A percentile compares a stretch with the other conserved stretches of the same genome.
Conservation (phyloP, 2,888 invertebrate species). For the Augiades crinisus region DNA sequence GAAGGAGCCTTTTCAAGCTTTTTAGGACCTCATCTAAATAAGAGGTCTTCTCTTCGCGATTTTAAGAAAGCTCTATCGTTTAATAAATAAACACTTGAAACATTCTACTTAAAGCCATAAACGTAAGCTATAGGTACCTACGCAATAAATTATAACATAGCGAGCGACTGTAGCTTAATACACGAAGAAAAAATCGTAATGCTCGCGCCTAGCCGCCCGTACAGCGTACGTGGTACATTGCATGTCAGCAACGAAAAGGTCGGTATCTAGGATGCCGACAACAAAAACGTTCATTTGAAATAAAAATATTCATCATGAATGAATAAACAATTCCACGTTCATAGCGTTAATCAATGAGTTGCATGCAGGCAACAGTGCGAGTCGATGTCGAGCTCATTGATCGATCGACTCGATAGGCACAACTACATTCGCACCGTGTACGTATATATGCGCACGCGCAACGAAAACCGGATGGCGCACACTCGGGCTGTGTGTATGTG, state of each 20-base stretch:
- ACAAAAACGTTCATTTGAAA: conserved; percentile 62
- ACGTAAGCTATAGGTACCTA: no score
- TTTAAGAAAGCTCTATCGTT: no score
- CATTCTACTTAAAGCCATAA: no score
- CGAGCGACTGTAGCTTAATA: no score
- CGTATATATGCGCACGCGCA: conserved; percentile 57
- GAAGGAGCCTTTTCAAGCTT: no score
- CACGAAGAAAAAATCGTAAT: conserved; percentile 25
- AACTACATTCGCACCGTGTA: conserved; percentile 50
- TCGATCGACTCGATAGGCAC: conserved; percentile 73
- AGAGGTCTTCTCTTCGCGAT: no score
- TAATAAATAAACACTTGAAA: no score
- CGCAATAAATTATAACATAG: no score
- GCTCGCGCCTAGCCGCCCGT: conserved; percentile 1
- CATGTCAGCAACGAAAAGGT: conserved; percentile 40
- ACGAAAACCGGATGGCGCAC: conserved; percentile 76
- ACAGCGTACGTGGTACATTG: conserved; percentile 29
- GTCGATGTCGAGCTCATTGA: conserved; percentile 78
- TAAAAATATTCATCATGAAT: conserved; percentile 77
- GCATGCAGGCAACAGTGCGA: conserved; percentile 75
- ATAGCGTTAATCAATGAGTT: conserved; percentile 81
- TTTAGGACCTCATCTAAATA: no score
- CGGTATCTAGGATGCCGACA: conserved; percentile 44
- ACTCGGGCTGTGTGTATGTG: conserved; percentile 48
- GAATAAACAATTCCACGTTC: conserved; percentile 80